These are phyloP conservation scores for Achatina immaculata DNA, from an alignment of 1,140 invertebrate genomes.

Conservation along the genomic window DNA sequence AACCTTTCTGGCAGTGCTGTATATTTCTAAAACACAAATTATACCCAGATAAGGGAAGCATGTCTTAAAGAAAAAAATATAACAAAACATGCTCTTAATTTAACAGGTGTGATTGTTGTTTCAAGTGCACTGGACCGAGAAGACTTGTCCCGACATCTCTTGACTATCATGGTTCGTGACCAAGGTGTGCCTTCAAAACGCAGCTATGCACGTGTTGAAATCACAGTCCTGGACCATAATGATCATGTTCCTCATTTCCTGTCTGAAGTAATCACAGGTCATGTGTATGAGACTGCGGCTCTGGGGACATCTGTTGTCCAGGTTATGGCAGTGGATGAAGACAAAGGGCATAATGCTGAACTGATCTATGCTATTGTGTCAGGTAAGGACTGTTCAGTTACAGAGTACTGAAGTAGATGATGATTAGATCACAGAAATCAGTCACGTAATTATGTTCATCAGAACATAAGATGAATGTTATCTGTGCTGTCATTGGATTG, in stretches of 20 bases:
- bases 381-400: slow-evolving; percentile 73
- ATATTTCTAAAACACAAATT: no score
- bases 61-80: no score
- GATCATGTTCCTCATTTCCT: slow-evolving; percentile 89
- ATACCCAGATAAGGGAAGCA: no score
- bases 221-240: slow-evolving; percentile 89
- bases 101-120: slow-evolving; percentile 76
- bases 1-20: no score
- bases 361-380: slow-evolving; percentile 86
- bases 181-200: slow-evolving; percentile 87
- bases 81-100: no score
- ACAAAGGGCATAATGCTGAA: slow-evolving; percentile 85
- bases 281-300: slow-evolving; percentile 66
- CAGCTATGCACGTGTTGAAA: slow-evolving; percentile 86
- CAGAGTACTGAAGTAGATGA: no score
- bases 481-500: no score
- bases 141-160: slow-evolving; percentile 83
- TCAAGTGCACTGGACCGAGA: slow-evolving; percentile 84
- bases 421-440: no score
- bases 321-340: slow-evolving; percentile 83
- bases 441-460: no score
- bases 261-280: slow-evolving; percentile 70
- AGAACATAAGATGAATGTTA: no score
- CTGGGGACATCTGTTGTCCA: slow-evolving; percentile 74
- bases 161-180: slow-evolving; percentile 92